A percentile compares a stretch with the other conserved stretches of the same genome.
Evolutionary conservation across 2,797 vertebrate species (phyloP).

Genomic region (Selene dorsalis): DNA sequence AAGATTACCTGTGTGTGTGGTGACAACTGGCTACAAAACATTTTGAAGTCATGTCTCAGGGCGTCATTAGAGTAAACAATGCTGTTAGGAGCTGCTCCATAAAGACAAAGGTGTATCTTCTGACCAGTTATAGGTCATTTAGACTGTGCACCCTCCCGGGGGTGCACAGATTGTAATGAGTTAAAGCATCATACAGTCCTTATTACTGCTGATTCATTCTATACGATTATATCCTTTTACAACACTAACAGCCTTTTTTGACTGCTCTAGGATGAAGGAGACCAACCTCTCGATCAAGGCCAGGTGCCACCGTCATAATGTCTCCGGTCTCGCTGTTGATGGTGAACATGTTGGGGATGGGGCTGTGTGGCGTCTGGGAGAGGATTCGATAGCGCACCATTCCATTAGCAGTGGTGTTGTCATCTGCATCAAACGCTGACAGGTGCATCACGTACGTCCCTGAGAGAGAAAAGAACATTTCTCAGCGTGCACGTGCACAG

Average conservation of each 20-base stretch:
- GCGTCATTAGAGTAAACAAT: conserved; percentile 57
- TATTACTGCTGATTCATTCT: not conserved
- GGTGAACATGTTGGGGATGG: conserved; percentile 97
- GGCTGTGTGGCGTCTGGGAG: conserved; percentile 94
- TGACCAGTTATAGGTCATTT: not conserved
- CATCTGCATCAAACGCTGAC: conserved; percentile 93
- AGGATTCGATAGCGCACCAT: conserved; percentile 96
- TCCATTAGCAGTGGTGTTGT: conserved; percentile 93
- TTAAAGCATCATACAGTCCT: not conserved
- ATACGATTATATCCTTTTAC: not conserved
- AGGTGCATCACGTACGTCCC: conserved; percentile 97
- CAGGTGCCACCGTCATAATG: conserved; percentile 93
- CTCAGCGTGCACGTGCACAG: not conserved
- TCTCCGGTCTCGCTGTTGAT: conserved; percentile 97
- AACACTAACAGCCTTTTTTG: not conserved
- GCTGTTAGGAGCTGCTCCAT: conserved; percentile 20
- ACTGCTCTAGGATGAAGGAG: not conserved
- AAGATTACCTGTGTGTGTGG: not conserved
- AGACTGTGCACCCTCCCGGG: too few relatives aligned
- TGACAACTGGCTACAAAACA: conserved; percentile 53
- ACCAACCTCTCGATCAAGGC: conserved; percentile 95
- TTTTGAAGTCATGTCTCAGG: conserved; percentile 50
- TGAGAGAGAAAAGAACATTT: conserved; percentile 58
- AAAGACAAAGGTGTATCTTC: conserved; percentile 27
- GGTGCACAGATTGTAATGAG: not conserved